Evolutionary conservation across 2,113 vertebrate genomes (phyloP).

Genomic region (Pollachius pollachius): DNA sequence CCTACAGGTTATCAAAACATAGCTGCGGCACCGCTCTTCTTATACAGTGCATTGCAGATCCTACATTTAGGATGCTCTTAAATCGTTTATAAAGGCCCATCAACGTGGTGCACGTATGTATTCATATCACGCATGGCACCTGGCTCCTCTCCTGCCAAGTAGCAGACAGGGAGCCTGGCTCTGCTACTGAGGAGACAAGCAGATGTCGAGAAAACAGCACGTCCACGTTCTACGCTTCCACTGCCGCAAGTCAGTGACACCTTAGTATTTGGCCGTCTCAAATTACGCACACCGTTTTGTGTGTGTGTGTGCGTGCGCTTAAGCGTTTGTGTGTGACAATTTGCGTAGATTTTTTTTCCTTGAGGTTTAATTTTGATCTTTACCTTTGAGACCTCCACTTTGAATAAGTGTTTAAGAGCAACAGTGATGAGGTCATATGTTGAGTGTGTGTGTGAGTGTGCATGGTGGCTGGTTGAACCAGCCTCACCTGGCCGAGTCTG

Average conservation of each 20-base stretch:
- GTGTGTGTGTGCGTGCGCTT: too few species aligned
- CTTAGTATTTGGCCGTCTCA: constrained; percentile 39
- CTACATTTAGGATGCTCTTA: not conserved
- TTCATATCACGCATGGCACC: constrained; percentile 8
- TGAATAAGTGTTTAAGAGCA: too few species aligned
- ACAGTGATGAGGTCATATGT: too few species aligned
- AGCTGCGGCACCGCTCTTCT: not conserved
- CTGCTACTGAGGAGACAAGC: constrained; percentile 19
- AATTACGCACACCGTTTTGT: constrained; percentile 35
- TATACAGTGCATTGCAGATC: not conserved
- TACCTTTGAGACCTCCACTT: too few species aligned
- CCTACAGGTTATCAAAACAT: not conserved
- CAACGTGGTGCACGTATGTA: not conserved
- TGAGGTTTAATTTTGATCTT: too few species aligned
- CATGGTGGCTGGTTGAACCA: too few species aligned
- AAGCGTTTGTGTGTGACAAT: too few species aligned
- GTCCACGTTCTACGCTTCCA: constrained; percentile 30
- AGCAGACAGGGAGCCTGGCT: constrained; percentile 27
- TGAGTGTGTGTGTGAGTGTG: too few species aligned
- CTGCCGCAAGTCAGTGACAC: constrained; percentile 41
- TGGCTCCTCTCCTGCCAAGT: constrained; percentile 26
- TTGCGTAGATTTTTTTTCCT: too few species aligned
- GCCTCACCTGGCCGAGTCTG: too few species aligned
- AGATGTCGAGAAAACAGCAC: constrained; percentile 26
- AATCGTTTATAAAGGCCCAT: too few species aligned